These are phyloP conservation scores for Melitaea athalia DNA, from an alignment of 2,888 invertebrate genomes.

Conservation along the genomic window DNA sequence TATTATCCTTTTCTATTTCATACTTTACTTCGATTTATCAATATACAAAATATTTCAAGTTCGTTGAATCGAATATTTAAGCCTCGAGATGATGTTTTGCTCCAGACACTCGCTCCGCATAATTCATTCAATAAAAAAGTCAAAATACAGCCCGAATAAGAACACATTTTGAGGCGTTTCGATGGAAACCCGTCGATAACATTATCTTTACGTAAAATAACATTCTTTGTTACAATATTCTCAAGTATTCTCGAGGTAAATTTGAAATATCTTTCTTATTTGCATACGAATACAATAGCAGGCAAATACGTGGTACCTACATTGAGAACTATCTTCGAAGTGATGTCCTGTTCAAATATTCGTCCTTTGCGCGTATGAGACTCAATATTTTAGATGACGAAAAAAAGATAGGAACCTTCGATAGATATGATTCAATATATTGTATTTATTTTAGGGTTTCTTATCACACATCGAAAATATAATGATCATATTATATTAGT, in stretches of 20 bases:
- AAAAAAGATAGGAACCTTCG: slow-evolving; percentile 16
- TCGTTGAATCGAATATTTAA: background rate
- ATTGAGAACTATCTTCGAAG: slow-evolving; percentile 40
- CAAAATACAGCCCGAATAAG: slow-evolving; percentile 7
- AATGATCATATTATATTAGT: no score
- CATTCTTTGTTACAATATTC: slow-evolving; percentile 30
- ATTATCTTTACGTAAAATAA: slow-evolving; percentile 17
- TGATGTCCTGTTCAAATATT: slow-evolving; percentile 45
- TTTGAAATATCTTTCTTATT: slow-evolving; percentile 45
- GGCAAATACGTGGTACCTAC: slow-evolving; percentile 41
- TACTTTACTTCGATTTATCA: background rate
- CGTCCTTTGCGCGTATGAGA: slow-evolving; percentile 37
- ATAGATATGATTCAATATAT: slow-evolving; percentile 34
- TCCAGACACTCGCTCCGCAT: background rate
- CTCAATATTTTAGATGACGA: slow-evolving; percentile 36
- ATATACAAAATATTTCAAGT: background rate
- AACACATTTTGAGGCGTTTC: background rate
- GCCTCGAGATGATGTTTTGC: background rate
- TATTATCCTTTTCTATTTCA: no score
- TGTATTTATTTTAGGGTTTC: slow-evolving; percentile 11
- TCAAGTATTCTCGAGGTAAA: slow-evolving; percentile 37
- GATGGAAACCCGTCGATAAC: background rate
- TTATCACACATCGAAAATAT: background rate
- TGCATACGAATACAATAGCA: slow-evolving; percentile 44
- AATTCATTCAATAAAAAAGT: slow-evolving; percentile 6